Evolutionary conservation across 1,140 invertebrate species (phyloP).

Genomic region (Drosophila ananassae): DNA sequence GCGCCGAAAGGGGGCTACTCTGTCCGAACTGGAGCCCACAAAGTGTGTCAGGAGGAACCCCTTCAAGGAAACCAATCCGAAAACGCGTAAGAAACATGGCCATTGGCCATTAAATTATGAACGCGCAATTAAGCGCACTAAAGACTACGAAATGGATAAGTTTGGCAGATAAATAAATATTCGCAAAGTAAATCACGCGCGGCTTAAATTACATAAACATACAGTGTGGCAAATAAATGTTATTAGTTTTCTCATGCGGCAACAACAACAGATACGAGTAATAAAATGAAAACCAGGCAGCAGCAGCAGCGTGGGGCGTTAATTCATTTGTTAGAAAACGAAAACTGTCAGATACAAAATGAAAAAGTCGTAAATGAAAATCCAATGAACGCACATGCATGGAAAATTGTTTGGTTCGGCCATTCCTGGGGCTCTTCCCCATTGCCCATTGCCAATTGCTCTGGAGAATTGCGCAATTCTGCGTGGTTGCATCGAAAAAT

Average conservation of each 20-base stretch:
- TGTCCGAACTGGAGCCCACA: neutral
- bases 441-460: slow-evolving; percentile 10
- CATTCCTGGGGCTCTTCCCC: slow-evolving; percentile 10
- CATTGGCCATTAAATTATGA: slow-evolving; percentile 39
- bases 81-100: slow-evolving; percentile 18
- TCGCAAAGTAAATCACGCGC: slow-evolving; percentile 39
- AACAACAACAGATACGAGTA: slow-evolving; percentile 49
- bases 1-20: slow-evolving; percentile 15
- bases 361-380: slow-evolving; percentile 38
- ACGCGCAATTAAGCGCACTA: slow-evolving; percentile 55
- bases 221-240: slow-evolving; percentile 46
- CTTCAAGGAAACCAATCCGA: slow-evolving; percentile 3
- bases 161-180: slow-evolving; percentile 17
- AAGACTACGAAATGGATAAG: slow-evolving; percentile 22
- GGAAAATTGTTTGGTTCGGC: slow-evolving; percentile 9
- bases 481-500: slow-evolving; percentile 29
- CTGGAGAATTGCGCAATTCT: slow-evolving; percentile 47
- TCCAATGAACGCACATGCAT: slow-evolving; percentile 38
- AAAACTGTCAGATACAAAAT: slow-evolving; percentile 40
- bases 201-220: slow-evolving; percentile 62
- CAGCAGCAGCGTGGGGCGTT: slow-evolving; percentile 43
- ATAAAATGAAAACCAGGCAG: slow-evolving; percentile 22
- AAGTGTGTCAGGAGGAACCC: slow-evolving; percentile 45
- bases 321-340: slow-evolving; percentile 53
- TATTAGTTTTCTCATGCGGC: slow-evolving; percentile 71